Evolutionary conservation across 2,797 vertebrate species (phyloP), one percentile per base, ranked within the genome.

Genomic region (Gallinago nigripennis): DNA sequence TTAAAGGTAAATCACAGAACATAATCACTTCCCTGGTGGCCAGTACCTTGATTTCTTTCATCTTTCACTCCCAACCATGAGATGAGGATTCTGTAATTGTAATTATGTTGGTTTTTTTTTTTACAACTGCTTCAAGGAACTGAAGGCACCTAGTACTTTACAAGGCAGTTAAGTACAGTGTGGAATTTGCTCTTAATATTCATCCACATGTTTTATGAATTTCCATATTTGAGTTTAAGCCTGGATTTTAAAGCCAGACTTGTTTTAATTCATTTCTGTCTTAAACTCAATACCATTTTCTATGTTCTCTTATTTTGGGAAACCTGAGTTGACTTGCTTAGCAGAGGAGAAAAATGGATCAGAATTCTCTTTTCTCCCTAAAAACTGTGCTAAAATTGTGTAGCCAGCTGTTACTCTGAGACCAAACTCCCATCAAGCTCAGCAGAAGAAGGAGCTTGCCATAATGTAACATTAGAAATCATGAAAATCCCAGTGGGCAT

Each of bases 401-500:
- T 9, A 31, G 66, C 70, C 94, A 72, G 85, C 91, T 93, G 93
- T 37, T 86, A 28, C 33, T 48, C 73, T 0, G 1, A 65, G 88
- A 43, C 81, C 71, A 28, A 81, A 57, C 54, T 83, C 80, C 87
- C 80, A 50, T n/a, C 41, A 56, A 77, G 80, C 75, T 91, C 89
- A 91, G 33, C 53, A 75, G 76, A 48, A 92, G 85, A 63, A 91
- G 66, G 94, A 88, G 93, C 53, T 68, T 73, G 82, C 86, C 61
- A 23, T 15, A 79, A 73, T 2, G 96, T 97, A 98, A 98, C 95
- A 66, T 89, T 97, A 98, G 97, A 98, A 97, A 96, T 87, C 86
- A 81, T n/a, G 87, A 95, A 96, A 98, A 87, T 80, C 96, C 96
- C 97, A 20, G 13, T 10, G 91, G 95, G 88, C 82, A 19, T 50